phyloP scores from a whole-genome alignment of 2,888 invertebrate species.

The Aphrophora alni region DNA sequence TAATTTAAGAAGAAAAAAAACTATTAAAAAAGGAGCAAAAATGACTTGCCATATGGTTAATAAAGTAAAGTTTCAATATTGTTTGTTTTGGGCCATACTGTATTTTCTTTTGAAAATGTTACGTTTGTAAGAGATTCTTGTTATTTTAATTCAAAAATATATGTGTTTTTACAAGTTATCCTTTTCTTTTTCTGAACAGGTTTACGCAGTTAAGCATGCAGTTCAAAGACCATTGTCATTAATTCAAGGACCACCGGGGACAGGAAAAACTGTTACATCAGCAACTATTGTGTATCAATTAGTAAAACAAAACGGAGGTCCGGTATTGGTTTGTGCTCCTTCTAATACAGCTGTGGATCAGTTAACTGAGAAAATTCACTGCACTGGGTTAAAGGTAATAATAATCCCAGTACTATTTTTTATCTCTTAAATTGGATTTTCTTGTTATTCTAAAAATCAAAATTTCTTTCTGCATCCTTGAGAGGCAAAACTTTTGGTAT shows the following conservation, averaged over 20 bases:
- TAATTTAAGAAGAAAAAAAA: too few species aligned
- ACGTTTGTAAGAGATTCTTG: too few species aligned
- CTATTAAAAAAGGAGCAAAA: too few species aligned
- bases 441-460: neutral
- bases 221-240: conserved; percentile 93
- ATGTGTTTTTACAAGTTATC: too few species aligned
- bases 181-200: conserved; percentile 59
- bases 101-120: too few species aligned
- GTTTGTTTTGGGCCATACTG: too few species aligned
- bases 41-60: too few species aligned
- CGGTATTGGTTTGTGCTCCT: conserved; percentile 97
- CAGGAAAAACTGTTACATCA: conserved; percentile 99
- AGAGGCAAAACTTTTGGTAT: too few species aligned
- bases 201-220: conserved; percentile 98
- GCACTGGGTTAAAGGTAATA: conserved; percentile 89
- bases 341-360: conserved; percentile 99
- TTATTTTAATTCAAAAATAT: too few species aligned
- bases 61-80: too few species aligned
- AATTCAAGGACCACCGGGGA: conserved; percentile 97
- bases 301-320: conserved; percentile 91
- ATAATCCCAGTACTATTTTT: too few species aligned
- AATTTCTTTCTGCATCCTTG: neutral
- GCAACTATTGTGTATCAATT: conserved; percentile 99
- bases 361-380: conserved; percentile 97
- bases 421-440: too few species aligned